phyloP scores from a whole-genome alignment of 30 jellyfish, hydroid and myxozoan species.

The Chrysaora quinquecirrha region DNA sequence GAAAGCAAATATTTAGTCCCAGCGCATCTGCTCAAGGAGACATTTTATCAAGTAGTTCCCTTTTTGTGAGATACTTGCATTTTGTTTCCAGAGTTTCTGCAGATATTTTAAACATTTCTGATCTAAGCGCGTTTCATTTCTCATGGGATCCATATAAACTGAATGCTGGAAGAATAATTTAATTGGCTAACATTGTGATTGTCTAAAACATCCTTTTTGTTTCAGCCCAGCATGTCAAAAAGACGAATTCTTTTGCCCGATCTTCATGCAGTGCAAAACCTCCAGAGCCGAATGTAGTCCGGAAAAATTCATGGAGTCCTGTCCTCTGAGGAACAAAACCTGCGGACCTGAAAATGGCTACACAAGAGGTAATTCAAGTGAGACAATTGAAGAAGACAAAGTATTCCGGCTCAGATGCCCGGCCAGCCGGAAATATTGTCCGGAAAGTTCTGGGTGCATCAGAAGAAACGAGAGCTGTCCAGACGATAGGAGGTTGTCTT shows the following conservation, averaged over 20 bases:
- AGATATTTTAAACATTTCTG: no score
- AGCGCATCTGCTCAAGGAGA: no score
- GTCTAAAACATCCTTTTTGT: no score
- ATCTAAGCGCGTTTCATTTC: no score
- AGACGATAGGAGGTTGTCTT: not conserved
- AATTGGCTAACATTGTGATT: no score
- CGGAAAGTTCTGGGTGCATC: slow-evolving; percentile 24
- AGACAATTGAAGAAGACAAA: not conserved
- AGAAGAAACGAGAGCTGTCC: slow-evolving; percentile 19
- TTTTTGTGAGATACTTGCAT: no score
- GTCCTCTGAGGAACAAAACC: not conserved
- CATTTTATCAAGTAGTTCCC: no score
- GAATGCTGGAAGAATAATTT: no score
- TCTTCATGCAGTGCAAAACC: not conserved
- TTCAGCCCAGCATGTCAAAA: not conserved
- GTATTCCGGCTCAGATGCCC: slow-evolving; percentile 38
- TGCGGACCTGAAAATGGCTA: not conserved
- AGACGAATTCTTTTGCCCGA: not conserved
- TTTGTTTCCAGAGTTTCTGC: no score
- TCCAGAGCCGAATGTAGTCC: not conserved
- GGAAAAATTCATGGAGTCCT: not conserved
- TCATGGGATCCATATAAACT: no score
- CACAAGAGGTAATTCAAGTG: not conserved
- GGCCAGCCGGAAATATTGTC: slow-evolving; percentile 34
- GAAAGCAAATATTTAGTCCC: no score